These are phyloP conservation scores for Epistrophe eligans DNA, from an alignment of 2,888 invertebrate genomes.

Conservation along the genomic window DNA sequence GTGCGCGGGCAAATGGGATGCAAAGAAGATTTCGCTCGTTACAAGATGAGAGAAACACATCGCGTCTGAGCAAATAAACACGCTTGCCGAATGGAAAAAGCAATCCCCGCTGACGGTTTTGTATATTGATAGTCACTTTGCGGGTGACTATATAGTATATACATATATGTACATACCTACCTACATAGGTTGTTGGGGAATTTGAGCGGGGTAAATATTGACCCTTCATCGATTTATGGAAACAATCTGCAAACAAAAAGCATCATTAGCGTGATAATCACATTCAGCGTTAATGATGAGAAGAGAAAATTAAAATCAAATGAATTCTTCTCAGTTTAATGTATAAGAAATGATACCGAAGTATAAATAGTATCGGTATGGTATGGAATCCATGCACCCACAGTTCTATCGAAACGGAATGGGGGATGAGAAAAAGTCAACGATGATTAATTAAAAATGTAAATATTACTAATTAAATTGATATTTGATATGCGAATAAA, in stretches of 20 bases:
- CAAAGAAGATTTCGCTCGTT: conserved; percentile 27
- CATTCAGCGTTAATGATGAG: conserved; percentile 58
- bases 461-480: background rate
- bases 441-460: conserved; percentile 12
- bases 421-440: background rate
- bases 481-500: background rate
- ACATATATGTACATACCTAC: too few species aligned
- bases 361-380: background rate
- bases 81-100: conserved; percentile 52
- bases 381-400: background rate
- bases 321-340: conserved; percentile 18
- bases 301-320: conserved; percentile 38
- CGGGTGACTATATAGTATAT: conserved; percentile 18
- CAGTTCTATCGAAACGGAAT: background rate
- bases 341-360: background rate
- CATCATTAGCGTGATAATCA: conserved; percentile 74
- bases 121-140: conserved; percentile 65
- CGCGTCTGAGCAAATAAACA: conserved; percentile 63
- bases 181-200: conserved; percentile 37
- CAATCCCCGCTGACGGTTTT: conserved; percentile 28
- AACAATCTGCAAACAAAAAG: conserved; percentile 73
- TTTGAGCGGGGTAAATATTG: conserved; percentile 69
- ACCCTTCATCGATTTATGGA: conserved; percentile 74
- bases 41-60: background rate
- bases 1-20: conserved; percentile 44